Percentiles rank a stretch among this genome's conserved stretches.
Conservation (phyloP, 2,888 invertebrate genomes). For the Iphiclides podalirius region DNA sequence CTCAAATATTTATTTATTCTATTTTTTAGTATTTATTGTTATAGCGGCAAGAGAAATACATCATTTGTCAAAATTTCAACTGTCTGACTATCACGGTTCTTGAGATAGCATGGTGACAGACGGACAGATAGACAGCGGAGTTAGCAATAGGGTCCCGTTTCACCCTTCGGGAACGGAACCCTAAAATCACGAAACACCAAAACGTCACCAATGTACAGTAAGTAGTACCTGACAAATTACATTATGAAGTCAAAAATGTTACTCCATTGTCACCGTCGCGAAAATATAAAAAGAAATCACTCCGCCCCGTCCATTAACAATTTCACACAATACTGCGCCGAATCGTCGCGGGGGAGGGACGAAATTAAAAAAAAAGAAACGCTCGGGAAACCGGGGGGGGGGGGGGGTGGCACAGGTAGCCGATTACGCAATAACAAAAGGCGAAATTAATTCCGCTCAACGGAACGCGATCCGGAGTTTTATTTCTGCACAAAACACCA, state of each 20-base stretch:
- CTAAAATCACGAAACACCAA: neutral
- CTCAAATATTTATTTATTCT: too few species aligned
- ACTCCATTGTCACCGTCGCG: constrained; percentile 16
- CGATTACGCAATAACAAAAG: constrained; percentile 65
- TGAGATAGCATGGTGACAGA: too few species aligned
- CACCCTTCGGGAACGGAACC: too few species aligned
- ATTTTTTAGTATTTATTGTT: too few species aligned
- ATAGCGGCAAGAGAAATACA: too few species aligned
- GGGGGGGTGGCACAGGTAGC: constrained; percentile 55
- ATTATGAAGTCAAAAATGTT: constrained; percentile 23
- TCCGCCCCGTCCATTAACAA: constrained; percentile 26
- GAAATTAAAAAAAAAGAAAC: constrained; percentile 45
- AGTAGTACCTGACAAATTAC: constrained; percentile 16
- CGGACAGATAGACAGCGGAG: too few species aligned
- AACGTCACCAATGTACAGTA: constrained; percentile 7
- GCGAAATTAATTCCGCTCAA: constrained; percentile 62
- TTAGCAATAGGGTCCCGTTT: too few species aligned
- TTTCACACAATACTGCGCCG: constrained; percentile 37
- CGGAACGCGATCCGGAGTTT: constrained; percentile 71
- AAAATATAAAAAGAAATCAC: constrained; percentile 21
- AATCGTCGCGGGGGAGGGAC: constrained; percentile 37
- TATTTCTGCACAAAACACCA: constrained; percentile 66
- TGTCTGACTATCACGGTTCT: too few species aligned
- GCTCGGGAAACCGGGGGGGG: neutral
- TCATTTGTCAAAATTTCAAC: too few species aligned